These are phyloP conservation scores for Aphidoletes aphidimyza DNA, from an alignment of 2,888 invertebrate genomes.

Conservation along the genomic window DNA sequence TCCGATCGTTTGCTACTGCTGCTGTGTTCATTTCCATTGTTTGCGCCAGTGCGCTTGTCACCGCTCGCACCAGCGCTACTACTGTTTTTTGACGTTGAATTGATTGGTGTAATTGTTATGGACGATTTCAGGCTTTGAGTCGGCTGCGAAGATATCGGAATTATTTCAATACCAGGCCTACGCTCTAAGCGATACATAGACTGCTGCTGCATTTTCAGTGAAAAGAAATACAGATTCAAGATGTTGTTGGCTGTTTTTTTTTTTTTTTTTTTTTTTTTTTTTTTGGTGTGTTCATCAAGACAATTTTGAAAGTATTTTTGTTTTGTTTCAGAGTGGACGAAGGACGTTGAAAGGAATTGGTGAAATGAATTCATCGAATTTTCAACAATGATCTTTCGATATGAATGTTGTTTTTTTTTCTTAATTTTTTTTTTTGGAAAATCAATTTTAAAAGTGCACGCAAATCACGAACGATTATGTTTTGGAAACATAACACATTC, in stretches of 20 bases:
- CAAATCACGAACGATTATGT: too few relatives aligned
- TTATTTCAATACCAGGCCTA: constrained; percentile 85
- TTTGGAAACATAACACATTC: too few relatives aligned
- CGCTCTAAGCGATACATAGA: constrained; percentile 69
- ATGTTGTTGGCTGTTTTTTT: too few relatives aligned
- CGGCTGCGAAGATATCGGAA: constrained; percentile 76
- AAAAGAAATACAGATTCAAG: background rate
- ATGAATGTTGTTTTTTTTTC: background rate
- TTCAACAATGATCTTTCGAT: too few relatives aligned
- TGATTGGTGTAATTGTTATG: constrained; percentile 87
- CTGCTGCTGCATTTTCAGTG: background rate
- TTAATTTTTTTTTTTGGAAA: background rate
- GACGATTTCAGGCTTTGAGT: constrained; percentile 77
- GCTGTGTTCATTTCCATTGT: constrained; percentile 55
- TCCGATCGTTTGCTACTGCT: constrained; percentile 60
- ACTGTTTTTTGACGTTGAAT: constrained; percentile 57
- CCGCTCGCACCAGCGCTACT: constrained; percentile 52
- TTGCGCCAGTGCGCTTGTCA: constrained; percentile 38
- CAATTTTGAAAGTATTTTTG: background rate
- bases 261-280: background rate
- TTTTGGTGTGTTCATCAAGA: background rate
- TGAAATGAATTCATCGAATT: too few relatives aligned
- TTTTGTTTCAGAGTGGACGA: background rate
- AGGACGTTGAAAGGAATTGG: too few relatives aligned
- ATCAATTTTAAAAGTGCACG: background rate